A percentile compares a stretch with the other conserved stretches of the same genome.
phyloP scores from a whole-genome alignment of 2,888 invertebrate species.

The Agonum fuliginosum region DNA sequence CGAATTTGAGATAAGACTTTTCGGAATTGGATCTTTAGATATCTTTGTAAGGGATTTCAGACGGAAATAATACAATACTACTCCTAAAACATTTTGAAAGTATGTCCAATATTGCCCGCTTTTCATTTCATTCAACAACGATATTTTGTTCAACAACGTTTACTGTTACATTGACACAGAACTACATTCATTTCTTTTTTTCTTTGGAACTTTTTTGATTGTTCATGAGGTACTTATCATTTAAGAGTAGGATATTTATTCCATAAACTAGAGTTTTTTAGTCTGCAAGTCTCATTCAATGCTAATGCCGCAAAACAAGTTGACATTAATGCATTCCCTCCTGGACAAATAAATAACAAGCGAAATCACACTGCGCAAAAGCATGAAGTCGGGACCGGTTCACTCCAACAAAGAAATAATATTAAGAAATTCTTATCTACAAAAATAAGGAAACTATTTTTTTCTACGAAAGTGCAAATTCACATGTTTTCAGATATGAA shows the following conservation, averaged over 20 bases:
- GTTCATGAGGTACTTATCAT: slow-evolving; percentile 33
- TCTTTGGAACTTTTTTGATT: neutral
- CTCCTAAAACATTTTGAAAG: slow-evolving; percentile 16
- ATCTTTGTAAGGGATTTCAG: slow-evolving; percentile 26
- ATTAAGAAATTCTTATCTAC: too few species aligned
- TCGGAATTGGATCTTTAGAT: slow-evolving; percentile 32
- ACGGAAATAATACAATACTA: slow-evolving; percentile 29
- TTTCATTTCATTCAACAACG: slow-evolving; percentile 9
- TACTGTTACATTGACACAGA: neutral
- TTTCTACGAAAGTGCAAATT: too few species aligned
- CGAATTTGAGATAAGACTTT: slow-evolving; percentile 32
- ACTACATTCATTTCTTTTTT: neutral
- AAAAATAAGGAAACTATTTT: too few species aligned
- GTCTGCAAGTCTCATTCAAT: slow-evolving; percentile 29
- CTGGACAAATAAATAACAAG: slow-evolving; percentile 38
- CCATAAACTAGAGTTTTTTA: slow-evolving; percentile 22
- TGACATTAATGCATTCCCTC: slow-evolving; percentile 16
- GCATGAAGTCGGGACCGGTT: neutral
- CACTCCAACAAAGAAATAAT: too few species aligned
- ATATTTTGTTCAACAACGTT: neutral
- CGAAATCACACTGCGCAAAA: slow-evolving; percentile 35
- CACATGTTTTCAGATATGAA: too few species aligned
- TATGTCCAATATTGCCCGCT: slow-evolving; percentile 12
- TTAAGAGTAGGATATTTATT: slow-evolving; percentile 28
- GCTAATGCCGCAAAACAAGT: slow-evolving; percentile 34